Percentiles rank a stretch among this genome's conserved stretches.
phyloP scores from a whole-genome alignment of 2,113 vertebrate genomes.

The Probosciger aterrimus region DNA sequence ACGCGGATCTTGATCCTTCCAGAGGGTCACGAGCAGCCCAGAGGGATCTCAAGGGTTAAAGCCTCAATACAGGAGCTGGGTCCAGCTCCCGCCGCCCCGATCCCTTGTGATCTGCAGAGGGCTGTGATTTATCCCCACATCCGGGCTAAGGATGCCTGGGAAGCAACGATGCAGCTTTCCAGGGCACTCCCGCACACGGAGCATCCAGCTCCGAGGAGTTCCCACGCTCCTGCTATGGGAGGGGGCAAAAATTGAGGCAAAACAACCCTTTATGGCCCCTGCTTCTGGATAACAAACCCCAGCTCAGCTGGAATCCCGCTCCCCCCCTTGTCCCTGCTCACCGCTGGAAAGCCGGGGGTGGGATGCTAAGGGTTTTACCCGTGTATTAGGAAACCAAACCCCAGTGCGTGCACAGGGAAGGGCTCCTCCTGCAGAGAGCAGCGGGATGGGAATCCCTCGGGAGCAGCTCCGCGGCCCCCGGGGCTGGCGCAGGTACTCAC shows the following conservation, averaged over 20 bases:
- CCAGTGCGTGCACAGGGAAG: accelerated
- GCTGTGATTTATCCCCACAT: background rate
- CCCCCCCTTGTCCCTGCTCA: accelerated
- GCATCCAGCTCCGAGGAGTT: background rate
- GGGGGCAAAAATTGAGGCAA: accelerated
- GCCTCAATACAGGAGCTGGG: accelerated
- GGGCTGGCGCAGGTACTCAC: conserved; percentile 5
- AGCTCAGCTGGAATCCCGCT: background rate
- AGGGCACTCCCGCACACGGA: accelerated
- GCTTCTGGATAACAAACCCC: background rate
- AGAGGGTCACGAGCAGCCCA: background rate
- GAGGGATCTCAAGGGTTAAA: background rate
- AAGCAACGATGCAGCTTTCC: background rate
- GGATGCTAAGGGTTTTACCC: background rate
- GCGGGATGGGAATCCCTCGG: background rate
- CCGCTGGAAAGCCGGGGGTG: background rate
- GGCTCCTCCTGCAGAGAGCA: background rate
- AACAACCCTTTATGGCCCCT: background rate
- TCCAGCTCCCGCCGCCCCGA: background rate
- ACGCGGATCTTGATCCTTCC: accelerated
- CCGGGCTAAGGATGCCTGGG: background rate
- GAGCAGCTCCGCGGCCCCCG: background rate
- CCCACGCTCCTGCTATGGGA: background rate
- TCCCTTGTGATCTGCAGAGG: accelerated
- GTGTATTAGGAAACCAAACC: accelerated